These are phyloP conservation scores for Phymatocera aterrima DNA, from an alignment of 2,888 invertebrate genomes.

Conservation along the genomic window DNA sequence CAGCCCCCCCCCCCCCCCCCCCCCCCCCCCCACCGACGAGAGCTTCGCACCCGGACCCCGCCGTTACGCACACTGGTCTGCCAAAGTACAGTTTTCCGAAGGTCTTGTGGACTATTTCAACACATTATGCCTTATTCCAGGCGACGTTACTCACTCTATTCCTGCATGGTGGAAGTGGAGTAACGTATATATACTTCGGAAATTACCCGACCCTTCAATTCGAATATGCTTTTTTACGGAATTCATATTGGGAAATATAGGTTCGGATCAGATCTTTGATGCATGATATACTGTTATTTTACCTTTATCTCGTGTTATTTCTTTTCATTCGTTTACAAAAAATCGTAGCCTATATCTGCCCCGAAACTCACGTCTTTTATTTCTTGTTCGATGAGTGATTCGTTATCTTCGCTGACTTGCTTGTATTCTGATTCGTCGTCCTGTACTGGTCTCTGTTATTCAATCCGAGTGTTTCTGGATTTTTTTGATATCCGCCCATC, in stretches of 20 bases:
- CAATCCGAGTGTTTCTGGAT: background rate
- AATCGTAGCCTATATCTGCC: conserved; percentile 42
- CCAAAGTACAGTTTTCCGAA: background rate
- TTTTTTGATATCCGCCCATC: background rate
- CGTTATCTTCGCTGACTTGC: background rate
- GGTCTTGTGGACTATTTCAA: background rate
- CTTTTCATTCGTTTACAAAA: conserved; percentile 41
- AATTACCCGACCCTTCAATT: background rate
- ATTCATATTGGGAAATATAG: no score
- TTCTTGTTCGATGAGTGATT: conserved; percentile 5
- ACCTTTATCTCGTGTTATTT: conserved; percentile 42
- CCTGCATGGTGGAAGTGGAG: background rate
- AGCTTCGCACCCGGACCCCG: background rate
- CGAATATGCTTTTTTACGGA: no score
- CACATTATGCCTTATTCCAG: background rate
- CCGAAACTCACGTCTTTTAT: conserved; percentile 40
- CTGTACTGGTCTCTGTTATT: background rate
- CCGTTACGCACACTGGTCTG: background rate
- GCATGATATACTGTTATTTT: no score
- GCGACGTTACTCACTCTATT: background rate
- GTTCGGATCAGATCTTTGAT: no score
- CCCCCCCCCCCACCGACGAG: no score
- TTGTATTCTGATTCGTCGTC: background rate
- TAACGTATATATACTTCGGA: background rate
- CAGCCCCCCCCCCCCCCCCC: background rate